Evolutionary conservation across 2,113 vertebrate species (phyloP).

Genomic region (Cavia porcellus): DNA sequence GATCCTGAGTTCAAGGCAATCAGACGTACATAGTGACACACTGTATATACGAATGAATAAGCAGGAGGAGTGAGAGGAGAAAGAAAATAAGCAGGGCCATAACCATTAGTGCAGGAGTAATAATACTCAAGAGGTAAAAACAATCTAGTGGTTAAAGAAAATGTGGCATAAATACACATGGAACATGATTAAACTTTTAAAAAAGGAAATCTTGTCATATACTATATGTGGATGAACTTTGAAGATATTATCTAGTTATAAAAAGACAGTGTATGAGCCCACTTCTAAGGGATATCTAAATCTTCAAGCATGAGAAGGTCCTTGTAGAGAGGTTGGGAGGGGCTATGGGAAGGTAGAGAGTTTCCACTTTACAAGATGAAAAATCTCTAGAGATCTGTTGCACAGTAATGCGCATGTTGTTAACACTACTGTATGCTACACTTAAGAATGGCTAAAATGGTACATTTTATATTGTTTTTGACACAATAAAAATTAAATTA

Average conservation of each 20-base stretch:
- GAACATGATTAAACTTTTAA: not conserved
- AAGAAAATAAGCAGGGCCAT: not conserved
- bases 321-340: not conserved
- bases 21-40: not conserved
- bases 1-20: not conserved
- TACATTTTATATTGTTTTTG: not conserved
- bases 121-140: not conserved
- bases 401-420: too few species aligned
- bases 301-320: too few species aligned
- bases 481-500: not conserved
- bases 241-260: not conserved
- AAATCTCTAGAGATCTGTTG: not conserved
- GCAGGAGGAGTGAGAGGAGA: not conserved
- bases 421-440: not conserved
- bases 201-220: not conserved
- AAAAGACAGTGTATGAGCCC: not conserved
- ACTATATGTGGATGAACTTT: not conserved
- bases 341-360: not conserved
- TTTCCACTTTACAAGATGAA: not conserved
- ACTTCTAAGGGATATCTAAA: not conserved
- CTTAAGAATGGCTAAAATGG: not conserved
- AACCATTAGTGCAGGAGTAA: not conserved
- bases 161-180: too few species aligned
- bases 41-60: not conserved
- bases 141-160: not conserved